Base-by-base conservation (phyloP, 2,113 vertebrate genomes). In the Python bivittatus region DNA sequence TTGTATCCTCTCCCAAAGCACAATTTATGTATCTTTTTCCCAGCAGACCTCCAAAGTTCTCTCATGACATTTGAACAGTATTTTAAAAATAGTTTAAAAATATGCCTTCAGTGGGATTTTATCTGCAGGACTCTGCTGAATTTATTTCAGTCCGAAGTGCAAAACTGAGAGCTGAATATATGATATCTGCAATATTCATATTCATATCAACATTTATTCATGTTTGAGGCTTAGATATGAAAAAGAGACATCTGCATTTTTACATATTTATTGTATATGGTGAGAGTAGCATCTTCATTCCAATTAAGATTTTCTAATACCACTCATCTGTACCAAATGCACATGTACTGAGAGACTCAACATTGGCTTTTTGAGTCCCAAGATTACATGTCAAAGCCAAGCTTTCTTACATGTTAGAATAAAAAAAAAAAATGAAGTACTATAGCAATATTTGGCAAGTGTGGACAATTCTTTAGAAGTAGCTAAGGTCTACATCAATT, bases 341-440 rank as follows among this genome's bases (percentile, higher is more conserved):
- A 97, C 96, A 95, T 89, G 93, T 95, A 93, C 0, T 85, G 91
- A 97, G 88, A 96, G 93, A 84, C 10, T 92, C 95, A 88, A 91
- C 94, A 96, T 95, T 95, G 96, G 96, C 96, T 97, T 97, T 29
- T 92, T 44, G 96, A 96, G 96, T 97, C 97, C 97, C 93, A 95
- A 95, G 94, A 96, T 94, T 58, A 96, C 92, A 96, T 29, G 91
- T 94, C 96, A 96, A 94, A 96, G 95, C 91, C 94, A 96, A 96
- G 95, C 95, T 88, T 94, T 93, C 58, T 27, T 94, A 96, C 94
- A 93, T 95, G 94, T 79, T 95, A 97, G 96, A 94, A 96, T 93
- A 94, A 97, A 85, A 23, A 68, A 68, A n/a, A 20, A 38, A 79
- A 79, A 79, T 79, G 72, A 79, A 56, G 90, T 92, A 95, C 91